These are phyloP conservation scores for Pectinophora gossypiella DNA, from an alignment of 1,140 invertebrate genomes.

Conservation along the genomic window DNA sequence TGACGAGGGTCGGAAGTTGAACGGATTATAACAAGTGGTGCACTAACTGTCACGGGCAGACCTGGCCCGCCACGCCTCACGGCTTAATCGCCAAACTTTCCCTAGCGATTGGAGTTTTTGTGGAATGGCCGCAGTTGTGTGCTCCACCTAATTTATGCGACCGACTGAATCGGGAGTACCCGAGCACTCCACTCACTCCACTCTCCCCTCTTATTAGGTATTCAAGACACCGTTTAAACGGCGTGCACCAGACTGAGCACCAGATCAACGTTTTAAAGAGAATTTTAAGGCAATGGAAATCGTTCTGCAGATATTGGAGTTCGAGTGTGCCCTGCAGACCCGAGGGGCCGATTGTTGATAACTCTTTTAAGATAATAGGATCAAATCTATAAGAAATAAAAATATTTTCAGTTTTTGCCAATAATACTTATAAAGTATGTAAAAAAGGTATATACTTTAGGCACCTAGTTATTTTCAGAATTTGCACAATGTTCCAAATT, in stretches of 20 bases:
- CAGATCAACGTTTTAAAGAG: constrained; percentile 34
- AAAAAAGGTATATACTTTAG: no score
- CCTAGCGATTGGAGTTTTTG: constrained; percentile 70
- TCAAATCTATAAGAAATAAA: no score
- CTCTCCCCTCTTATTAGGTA: constrained; percentile 54
- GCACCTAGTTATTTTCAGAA: no score
- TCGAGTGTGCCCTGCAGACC: constrained; percentile 19
- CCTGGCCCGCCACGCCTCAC: constrained; percentile 63
- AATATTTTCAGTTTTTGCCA: no score
- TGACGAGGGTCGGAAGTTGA: constrained; percentile 69
- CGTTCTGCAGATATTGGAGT: constrained; percentile 25
- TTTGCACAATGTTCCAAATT: no score
- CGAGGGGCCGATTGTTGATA: constrained; percentile 17
- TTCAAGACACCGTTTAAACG: constrained; percentile 65
- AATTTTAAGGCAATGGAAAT: constrained; percentile 33
- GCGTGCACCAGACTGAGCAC: constrained; percentile 20
- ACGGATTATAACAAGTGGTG: constrained; percentile 71
- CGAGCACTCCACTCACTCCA: constrained; percentile 42
- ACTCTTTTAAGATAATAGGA: constrained; percentile 8
- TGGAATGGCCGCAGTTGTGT: constrained; percentile 50
- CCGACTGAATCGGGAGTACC: constrained; percentile 48
- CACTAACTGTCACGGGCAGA: constrained; percentile 69
- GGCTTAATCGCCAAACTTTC: constrained; percentile 71
- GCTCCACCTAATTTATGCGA: constrained; percentile 61
- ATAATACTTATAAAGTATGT: no score